Base-by-base conservation (phyloP, 2,797 vertebrate genomes). In the Astyanax mexicanus region DNA sequence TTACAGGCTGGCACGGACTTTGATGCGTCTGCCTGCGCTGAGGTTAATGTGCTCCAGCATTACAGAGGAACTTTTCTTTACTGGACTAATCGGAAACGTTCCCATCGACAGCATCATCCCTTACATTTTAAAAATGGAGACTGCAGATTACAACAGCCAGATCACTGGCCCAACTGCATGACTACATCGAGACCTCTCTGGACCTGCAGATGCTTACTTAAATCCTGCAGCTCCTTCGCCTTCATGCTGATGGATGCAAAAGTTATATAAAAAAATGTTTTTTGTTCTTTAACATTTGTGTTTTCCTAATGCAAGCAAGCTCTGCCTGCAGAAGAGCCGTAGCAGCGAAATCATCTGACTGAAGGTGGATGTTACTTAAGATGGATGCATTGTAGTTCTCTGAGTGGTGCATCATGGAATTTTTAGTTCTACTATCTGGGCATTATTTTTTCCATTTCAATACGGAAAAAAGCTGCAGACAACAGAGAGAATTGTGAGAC, bases 41-140 rank as follows among this genome's bases (percentile, higher is more conserved):
- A 95, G 98, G 77, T 92, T 98, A 75, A 99, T 99, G 98, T 99
- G 95, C 89, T 98, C 96, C 76, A 94, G 90, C 88, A 97, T 99
- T 90, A 99, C 98, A 0, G 98, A 99, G 89, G 98, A 99, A 91
- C 96, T 99, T 4, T 99, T 99, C 91, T 99, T 99, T 87, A 99
- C 98, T 0, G 98, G 98, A 76, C 92, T 99, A 79, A 99, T 99
- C 72, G 98, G 98, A 82, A 99, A 96, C 17, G 98, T 99, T 83
- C 97, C 97, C 1, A 99, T 99, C 76, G 98, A 99, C 94, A 99
- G 97, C 89, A 99, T 99, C 88, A 99, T 99, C 89, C 98, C 98
- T 23, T 99, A 99, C 89, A 99, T 99, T 86, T 96, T 99, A 76
- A 98, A 98, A 92, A 99, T 99, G 98, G 98, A 99, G 90, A 98